Evolutionary conservation across 2,797 vertebrate species (phyloP).

Genomic region (Potorous gilbertii): DNA sequence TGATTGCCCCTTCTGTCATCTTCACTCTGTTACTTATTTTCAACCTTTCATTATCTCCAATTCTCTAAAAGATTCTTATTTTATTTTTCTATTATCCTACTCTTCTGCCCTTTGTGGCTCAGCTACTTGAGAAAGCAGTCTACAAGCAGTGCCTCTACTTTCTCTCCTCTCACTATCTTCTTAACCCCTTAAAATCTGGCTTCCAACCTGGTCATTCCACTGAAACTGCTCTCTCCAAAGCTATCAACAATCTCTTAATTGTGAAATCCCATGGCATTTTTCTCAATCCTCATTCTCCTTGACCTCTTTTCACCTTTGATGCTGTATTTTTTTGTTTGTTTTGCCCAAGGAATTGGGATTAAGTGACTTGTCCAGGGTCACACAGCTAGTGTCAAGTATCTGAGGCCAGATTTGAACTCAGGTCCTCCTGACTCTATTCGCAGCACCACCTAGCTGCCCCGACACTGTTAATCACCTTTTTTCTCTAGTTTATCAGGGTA

Average conservation of each 20-base stretch:
- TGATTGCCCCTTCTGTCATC: constrained; percentile 39
- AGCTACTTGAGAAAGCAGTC: constrained; percentile 36
- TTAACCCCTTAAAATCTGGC: constrained; percentile 2
- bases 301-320: constrained; percentile 3
- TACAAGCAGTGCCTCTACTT: neutral
- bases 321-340: neutral
- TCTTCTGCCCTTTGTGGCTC: constrained; percentile 37
- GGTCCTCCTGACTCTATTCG: neutral
- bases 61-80: constrained; percentile 31
- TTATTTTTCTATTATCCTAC: constrained; percentile 25
- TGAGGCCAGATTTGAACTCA: no score
- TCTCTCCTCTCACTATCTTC: neutral
- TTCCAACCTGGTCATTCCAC: constrained; percentile 27
- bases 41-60: constrained; percentile 6
- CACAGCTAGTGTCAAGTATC: no score
- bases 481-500: neutral
- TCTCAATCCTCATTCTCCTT: neutral
- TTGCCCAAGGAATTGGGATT: no score
- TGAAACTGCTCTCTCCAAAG: constrained; percentile 46
- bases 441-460: neutral
- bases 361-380: no score
- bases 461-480: constrained; percentile 24
- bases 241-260: constrained; percentile 33
- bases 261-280: constrained; percentile 5
- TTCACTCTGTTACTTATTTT: neutral